Evolutionary conservation across 1,140 invertebrate species (phyloP).

Genomic region (Solenopsis invicta): DNA sequence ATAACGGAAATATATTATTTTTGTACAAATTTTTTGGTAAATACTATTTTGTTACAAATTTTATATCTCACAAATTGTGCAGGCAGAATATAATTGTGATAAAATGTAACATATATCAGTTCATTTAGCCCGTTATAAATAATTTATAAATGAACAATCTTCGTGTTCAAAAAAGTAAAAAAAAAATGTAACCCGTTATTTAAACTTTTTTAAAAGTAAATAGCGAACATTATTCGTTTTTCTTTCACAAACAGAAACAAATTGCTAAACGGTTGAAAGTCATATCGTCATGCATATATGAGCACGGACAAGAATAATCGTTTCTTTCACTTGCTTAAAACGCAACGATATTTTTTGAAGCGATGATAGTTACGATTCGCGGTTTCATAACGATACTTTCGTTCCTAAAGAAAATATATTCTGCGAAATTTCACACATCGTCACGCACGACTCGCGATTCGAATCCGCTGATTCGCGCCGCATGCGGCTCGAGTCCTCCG

Average conservation of each 20-base stretch:
- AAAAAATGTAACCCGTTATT: not conserved
- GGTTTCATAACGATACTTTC: not conserved
- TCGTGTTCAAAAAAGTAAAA: not conserved
- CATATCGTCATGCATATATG: not conserved
- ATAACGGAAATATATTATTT: not conserved
- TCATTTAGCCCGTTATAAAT: not conserved
- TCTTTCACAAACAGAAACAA: not conserved
- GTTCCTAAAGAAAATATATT: not conserved
- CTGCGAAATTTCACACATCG: constrained; percentile 23
- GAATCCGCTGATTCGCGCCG: constrained; percentile 19
- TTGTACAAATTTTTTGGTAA: not conserved
- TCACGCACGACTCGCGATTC: constrained; percentile 16
- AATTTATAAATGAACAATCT: not conserved
- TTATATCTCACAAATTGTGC: not conserved
- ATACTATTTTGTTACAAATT: too few species aligned
- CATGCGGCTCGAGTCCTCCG: constrained; percentile 24
- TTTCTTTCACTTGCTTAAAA: constrained; percentile 6
- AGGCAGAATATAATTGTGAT: not conserved
- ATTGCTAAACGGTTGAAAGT: not conserved
- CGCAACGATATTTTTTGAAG: not conserved
- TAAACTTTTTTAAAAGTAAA: not conserved
- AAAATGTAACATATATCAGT: not conserved
- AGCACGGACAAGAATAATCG: not conserved
- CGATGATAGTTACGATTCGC: too few species aligned
- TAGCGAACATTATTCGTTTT: not conserved